Evolutionary conservation across 2,113 vertebrate species (phyloP), one percentile per base, ranked within the genome.

Genomic region (Chunga burmeisteri): DNA sequence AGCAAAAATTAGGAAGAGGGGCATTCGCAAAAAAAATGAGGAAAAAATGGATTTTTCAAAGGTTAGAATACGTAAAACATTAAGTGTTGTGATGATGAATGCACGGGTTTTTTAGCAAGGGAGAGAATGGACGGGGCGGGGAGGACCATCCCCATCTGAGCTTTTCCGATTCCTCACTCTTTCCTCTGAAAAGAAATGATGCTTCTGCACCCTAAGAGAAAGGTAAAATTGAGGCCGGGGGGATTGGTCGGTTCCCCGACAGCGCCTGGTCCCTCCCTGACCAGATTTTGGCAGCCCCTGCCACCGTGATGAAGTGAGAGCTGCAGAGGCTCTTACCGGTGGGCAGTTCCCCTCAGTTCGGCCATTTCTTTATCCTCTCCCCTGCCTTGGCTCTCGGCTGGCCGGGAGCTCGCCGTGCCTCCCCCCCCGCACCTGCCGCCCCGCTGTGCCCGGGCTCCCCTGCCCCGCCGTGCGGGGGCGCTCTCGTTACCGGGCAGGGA

Each of bases 101-200:
- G 29, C 9, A 0, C 0, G 29, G 40, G 11, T 5, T 4, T 38
- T 32, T 55, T 11, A 36, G 25, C 4, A 20, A 14, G 16, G 58
- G 53, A 6, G 2, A 6, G 16, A 4, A 0, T 1, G 7, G 46
- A 38, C 1, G 1, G 42, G 26, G 44, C 0, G 1, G 42, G 7
- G 9, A 50, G 7, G 32, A 30, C 38, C n/a, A 7, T 42, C n/a
- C 23, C 66, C 42, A 5, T 0, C 3, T 4, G 38, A 9, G 47
- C 2, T 40, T 52, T 66, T 19, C 29, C 2, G 3, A 7, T 12
- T 61, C 32, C 38, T 44, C 79, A n/a, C 22, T 49, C 36, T 40
- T 68, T 18, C 20, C 23, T 6, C 46, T 10, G 61, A 6, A 16
- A 16, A 80, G 25, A 29, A 50, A n/a, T 3, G 21, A 2, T 38